Conservation (phyloP, 30 jellyfish, hydroid and myxozoan species). For the Catostylus mosaicus region DNA sequence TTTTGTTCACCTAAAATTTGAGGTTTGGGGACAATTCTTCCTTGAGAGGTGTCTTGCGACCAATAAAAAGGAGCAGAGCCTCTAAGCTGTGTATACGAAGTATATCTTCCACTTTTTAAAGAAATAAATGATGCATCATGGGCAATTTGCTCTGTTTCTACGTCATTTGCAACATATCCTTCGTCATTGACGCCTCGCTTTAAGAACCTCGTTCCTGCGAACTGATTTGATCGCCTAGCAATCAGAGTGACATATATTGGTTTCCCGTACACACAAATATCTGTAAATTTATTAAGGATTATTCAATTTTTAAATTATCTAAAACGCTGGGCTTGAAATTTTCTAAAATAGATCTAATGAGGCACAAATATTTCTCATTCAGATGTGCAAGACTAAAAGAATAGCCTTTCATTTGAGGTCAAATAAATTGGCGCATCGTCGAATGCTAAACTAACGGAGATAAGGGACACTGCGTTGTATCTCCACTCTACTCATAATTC, state of each 20-base stretch:
- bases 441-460: no score
- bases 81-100: slow-evolving; percentile 95
- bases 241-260: slow-evolving; percentile 90
- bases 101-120: slow-evolving; percentile 92
- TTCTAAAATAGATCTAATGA: no score
- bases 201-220: slow-evolving; percentile 97
- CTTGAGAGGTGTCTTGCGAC: slow-evolving; percentile 99
- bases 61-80: slow-evolving; percentile 99
- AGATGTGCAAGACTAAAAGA: no score
- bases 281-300: slow-evolving; percentile 39
- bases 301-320: no score
- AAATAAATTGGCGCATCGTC: no score
- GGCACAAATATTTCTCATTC: no score
- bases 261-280: slow-evolving; percentile 93
- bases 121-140: slow-evolving; percentile 97
- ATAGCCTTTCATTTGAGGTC: no score
- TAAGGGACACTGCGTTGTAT: no score
- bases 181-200: slow-evolving; percentile 99
- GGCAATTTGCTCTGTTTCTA: slow-evolving; percentile 99
- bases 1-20: slow-evolving; percentile 97
- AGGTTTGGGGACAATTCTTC: slow-evolving; percentile 98
- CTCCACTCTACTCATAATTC: no score
- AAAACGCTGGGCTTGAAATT: no score
- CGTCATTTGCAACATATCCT: slow-evolving; percentile 99
- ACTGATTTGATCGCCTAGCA: slow-evolving; percentile 95